phyloP scores from a whole-genome alignment of 2,888 invertebrate genomes.

The Galerucella pusilla region DNA sequence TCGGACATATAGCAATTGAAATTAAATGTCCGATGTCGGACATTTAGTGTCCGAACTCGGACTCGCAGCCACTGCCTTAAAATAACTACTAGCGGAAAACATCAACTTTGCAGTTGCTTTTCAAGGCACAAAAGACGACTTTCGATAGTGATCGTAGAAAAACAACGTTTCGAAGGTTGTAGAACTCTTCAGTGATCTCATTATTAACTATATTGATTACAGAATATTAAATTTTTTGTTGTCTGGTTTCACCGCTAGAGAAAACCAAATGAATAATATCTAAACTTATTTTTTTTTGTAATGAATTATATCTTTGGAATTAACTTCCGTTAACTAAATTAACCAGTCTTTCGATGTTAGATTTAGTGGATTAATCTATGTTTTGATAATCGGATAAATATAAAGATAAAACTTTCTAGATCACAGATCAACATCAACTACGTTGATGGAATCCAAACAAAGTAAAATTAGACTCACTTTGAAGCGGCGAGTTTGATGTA shows the following conservation, averaged over 20 bases:
- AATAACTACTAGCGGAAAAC: no score
- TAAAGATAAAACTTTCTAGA: conserved; percentile 1
- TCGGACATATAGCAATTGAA: no score
- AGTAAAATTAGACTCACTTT: conserved; percentile 3
- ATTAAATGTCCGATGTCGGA: no score
- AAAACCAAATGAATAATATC: neutral
- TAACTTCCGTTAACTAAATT: conserved; percentile 1
- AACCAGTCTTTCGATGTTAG: neutral
- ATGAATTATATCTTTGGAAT: neutral
- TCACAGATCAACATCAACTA: neutral
- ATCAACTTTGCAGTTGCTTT: no score
- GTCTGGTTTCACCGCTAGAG: neutral
- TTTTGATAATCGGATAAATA: conserved; percentile 7
- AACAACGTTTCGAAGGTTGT: no score
- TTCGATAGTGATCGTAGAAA: no score
- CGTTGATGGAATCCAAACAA: conserved; percentile 11
- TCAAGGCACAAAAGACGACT: no score
- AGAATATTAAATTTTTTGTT: neutral
- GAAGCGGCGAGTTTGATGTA: neutral
- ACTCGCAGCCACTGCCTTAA: no score
- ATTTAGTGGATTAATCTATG: neutral
- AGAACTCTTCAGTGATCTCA: no score
- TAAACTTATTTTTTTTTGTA: neutral
- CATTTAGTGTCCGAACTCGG: no score
- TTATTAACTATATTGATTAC: no score